A percentile compares a stretch with the other conserved stretches of the same genome.
phyloP scores from a whole-genome alignment of 2,797 vertebrate species.

The Tenualosa thibaudeaui region DNA sequence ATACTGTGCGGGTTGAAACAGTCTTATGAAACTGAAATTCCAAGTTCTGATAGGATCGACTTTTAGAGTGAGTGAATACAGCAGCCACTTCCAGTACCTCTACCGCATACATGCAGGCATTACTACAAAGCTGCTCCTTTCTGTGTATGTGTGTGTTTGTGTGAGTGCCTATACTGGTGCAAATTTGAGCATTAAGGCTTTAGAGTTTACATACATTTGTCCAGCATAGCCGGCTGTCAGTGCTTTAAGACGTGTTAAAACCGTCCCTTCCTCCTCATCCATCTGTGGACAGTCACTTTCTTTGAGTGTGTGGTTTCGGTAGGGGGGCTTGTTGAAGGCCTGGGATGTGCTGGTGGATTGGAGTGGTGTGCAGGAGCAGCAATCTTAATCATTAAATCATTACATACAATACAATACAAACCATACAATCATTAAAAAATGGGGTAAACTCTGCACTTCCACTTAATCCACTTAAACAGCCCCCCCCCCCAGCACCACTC shows the following conservation, averaged over 20 bases:
- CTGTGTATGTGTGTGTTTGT: not conserved
- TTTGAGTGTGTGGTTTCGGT: not conserved
- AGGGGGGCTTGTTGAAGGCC: not conserved
- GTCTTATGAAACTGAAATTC: too few species aligned
- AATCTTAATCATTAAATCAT: too few species aligned
- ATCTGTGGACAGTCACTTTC: not conserved
- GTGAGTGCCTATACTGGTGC: not conserved
- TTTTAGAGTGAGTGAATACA: not conserved
- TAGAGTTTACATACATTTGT: not conserved
- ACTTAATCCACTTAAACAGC: not conserved
- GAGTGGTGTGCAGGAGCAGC: not conserved
- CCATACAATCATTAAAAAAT: not conserved
- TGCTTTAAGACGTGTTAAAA: conserved; percentile 5
- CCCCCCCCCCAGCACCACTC: not conserved
- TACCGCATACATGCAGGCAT: not conserved
- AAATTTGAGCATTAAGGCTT: conserved; percentile 20
- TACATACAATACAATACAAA: too few species aligned
- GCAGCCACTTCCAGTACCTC: not conserved
- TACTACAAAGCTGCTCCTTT: not conserved
- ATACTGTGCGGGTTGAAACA: too few species aligned
- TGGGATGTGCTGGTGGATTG: not conserved
- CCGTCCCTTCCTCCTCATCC: not conserved
- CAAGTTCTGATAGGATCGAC: not conserved
- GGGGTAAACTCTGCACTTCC: not conserved
- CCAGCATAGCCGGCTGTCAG: not conserved